Evolutionary conservation across 2,888 invertebrate species (phyloP).

Genomic region (Conchocele bisecta): DNA sequence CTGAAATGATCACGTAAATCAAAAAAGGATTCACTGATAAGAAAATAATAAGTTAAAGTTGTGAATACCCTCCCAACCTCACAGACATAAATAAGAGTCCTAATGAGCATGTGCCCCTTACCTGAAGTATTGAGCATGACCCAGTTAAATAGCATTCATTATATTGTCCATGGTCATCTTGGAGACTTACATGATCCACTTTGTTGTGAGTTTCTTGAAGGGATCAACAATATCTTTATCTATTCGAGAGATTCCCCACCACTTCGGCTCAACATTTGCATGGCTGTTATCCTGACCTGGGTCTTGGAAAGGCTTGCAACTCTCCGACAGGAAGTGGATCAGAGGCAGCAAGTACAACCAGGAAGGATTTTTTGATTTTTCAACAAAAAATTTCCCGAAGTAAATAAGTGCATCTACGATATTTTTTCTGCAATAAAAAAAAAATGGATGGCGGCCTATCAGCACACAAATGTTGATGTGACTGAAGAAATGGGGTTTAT

Average conservation of each 20-base stretch:
- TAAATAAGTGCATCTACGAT: background rate
- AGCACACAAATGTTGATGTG: no score
- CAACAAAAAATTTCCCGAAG: background rate
- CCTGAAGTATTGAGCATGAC: no score
- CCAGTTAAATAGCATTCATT: no score
- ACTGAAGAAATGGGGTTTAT: no score
- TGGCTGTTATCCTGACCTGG: slow-evolving; percentile 17
- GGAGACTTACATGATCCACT: slow-evolving; percentile 23
- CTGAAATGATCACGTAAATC: no score
- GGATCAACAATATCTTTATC: background rate
- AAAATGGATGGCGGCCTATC: no score
- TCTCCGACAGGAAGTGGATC: slow-evolving; percentile 29
- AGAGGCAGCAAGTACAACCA: slow-evolving; percentile 44
- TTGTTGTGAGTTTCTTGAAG: background rate
- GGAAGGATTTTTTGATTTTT: slow-evolving; percentile 22
- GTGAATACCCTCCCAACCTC: no score
- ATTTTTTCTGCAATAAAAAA: background rate
- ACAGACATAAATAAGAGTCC: no score
- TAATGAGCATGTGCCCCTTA: no score
- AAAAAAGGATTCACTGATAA: no score
- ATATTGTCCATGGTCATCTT: no score
- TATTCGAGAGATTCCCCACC: slow-evolving; percentile 56
- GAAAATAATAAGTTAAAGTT: no score
- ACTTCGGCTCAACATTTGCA: slow-evolving; percentile 5
- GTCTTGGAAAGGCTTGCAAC: slow-evolving; percentile 14